Evolutionary conservation across 1,140 invertebrate genomes (phyloP).

Genomic region (Polyergus mexicanus): DNA sequence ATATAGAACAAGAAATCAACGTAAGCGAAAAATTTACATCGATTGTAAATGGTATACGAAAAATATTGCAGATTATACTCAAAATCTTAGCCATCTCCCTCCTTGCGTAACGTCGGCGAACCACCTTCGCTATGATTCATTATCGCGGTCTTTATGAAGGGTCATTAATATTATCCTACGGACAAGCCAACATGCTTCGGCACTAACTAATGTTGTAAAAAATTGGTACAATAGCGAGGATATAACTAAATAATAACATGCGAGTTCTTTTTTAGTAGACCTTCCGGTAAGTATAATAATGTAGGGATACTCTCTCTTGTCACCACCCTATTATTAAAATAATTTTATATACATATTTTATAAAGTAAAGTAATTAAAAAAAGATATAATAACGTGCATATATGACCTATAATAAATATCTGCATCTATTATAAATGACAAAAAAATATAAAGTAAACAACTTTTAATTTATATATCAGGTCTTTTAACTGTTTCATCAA

Average conservation of each 20-base stretch:
- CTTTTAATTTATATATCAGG: background rate
- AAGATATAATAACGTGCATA: background rate
- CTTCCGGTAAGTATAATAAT: slow-evolving; percentile 27
- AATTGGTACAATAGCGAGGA: slow-evolving; percentile 56
- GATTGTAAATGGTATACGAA: slow-evolving; percentile 40
- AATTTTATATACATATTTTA: slow-evolving; percentile 31
- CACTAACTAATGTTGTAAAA: slow-evolving; percentile 79
- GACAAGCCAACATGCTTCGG: slow-evolving; percentile 83
- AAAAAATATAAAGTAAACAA: background rate
- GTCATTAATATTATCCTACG: slow-evolving; percentile 84
- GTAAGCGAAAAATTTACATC: slow-evolving; percentile 18
- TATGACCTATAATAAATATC: background rate
- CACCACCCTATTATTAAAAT: slow-evolving; percentile 3
- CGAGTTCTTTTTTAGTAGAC: slow-evolving; percentile 8
- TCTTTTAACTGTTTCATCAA: background rate
- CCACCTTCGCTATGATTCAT: slow-evolving; percentile 78
- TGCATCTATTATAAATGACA: background rate
- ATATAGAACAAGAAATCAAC: background rate
- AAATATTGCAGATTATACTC: slow-evolving; percentile 51
- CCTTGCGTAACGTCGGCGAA: slow-evolving; percentile 69
- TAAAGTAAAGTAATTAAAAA: slow-evolving; percentile 17
- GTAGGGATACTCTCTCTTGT: slow-evolving; percentile 39
- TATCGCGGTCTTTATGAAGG: slow-evolving; percentile 79
- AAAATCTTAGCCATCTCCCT: slow-evolving; percentile 39
- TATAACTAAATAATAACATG: slow-evolving; percentile 69